Conservation (phyloP, 2,888 invertebrate genomes). For the Phalangium opilio region DNA sequence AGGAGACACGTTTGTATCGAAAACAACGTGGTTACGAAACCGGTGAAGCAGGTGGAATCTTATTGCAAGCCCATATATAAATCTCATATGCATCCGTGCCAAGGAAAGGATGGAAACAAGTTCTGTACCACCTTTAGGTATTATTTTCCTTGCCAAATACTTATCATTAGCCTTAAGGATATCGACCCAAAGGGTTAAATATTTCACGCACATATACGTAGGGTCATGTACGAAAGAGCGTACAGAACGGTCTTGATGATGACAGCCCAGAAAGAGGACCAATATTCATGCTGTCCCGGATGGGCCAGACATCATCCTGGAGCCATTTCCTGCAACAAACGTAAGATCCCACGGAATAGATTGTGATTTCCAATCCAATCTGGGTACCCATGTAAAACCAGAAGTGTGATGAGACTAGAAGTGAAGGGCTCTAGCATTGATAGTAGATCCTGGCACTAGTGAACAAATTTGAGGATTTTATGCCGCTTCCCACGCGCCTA, state of each 20-base stretch:
- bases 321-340: slow-evolving; percentile 45
- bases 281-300: slow-evolving; percentile 44
- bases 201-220: too few relatives aligned
- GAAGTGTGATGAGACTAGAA: too few relatives aligned
- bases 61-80: slow-evolving; percentile 40
- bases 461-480: too few relatives aligned
- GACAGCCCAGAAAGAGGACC: slow-evolving; percentile 35
- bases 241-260: slow-evolving; percentile 36
- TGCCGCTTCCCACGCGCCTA: too few relatives aligned
- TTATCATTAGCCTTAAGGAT: too few relatives aligned
- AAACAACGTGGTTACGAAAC: slow-evolving; percentile 36
- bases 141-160: slow-evolving; percentile 7
- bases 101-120: slow-evolving; percentile 32
- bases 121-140: slow-evolving; percentile 39
- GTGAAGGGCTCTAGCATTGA: too few relatives aligned
- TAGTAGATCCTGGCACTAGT: too few relatives aligned
- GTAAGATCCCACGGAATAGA: slow-evolving; percentile 33
- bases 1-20: slow-evolving; percentile 39
- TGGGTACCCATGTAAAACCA: too few relatives aligned
- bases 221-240: slow-evolving; percentile 39
- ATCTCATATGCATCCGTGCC: slow-evolving; percentile 37
- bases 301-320: slow-evolving; percentile 41
- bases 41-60: slow-evolving; percentile 38
- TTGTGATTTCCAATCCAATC: too few relatives aligned
- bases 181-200: too few relatives aligned